Evolutionary conservation across 2,888 invertebrate species (phyloP).

Genomic region (Hirtodrosophila histrioides): DNA sequence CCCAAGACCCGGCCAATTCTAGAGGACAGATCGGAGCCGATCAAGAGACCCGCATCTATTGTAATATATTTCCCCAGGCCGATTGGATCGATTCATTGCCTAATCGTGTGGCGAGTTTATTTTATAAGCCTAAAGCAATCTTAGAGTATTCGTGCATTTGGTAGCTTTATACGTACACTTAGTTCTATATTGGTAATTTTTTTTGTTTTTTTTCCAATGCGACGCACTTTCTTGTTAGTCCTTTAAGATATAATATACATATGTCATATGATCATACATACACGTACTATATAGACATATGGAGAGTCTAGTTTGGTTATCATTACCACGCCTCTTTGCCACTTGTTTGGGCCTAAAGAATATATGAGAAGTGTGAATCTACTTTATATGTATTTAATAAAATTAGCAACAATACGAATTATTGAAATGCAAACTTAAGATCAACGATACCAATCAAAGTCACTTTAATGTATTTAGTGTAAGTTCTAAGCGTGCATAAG

Average conservation of each 20-base stretch:
- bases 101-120: slow-evolving; percentile 32
- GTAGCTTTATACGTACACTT: slow-evolving; percentile 62
- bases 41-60: slow-evolving; percentile 44
- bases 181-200: slow-evolving; percentile 46
- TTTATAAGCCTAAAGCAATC: slow-evolving; percentile 49
- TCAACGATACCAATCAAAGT: slow-evolving; percentile 62
- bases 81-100: slow-evolving; percentile 21
- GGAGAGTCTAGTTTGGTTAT: slow-evolving; percentile 27
- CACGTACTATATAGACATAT: slow-evolving; percentile 9
- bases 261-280: background rate
- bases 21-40: slow-evolving; percentile 7
- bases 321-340: background rate
- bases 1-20: slow-evolving; percentile 5
- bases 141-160: slow-evolving; percentile 71
- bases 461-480: slow-evolving; percentile 64
- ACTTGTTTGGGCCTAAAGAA: slow-evolving; percentile 11
- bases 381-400: slow-evolving; percentile 23
- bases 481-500: slow-evolving; percentile 30
- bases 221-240: background rate
- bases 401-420: slow-evolving; percentile 20
- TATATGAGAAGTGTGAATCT: slow-evolving; percentile 14
- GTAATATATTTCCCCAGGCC: slow-evolving; percentile 62
- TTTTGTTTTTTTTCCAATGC: slow-evolving; percentile 17
- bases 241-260: slow-evolving; percentile 5
- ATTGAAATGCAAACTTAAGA: slow-evolving; percentile 21